These are phyloP conservation scores for Yasuhikotakia modesta DNA, from an alignment of 2,797 vertebrate genomes.

Conservation along the genomic window DNA sequence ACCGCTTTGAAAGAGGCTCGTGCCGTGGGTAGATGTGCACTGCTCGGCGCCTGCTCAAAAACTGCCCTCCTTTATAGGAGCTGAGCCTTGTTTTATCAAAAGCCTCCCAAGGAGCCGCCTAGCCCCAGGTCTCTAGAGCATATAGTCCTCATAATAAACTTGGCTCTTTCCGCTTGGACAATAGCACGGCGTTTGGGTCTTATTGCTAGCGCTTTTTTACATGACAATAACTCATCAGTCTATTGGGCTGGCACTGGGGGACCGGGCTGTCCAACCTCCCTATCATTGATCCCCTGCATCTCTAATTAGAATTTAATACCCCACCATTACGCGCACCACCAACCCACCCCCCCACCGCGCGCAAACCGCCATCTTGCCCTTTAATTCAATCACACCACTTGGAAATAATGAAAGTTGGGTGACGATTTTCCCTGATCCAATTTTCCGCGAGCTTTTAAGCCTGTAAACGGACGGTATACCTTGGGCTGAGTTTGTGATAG, in stretches of 20 bases:
- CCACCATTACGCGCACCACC: slow-evolving; percentile 97
- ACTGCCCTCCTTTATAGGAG: slow-evolving; percentile 99
- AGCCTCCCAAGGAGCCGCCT: slow-evolving; percentile 99
- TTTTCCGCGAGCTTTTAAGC: slow-evolving; percentile 98
- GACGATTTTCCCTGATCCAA: slow-evolving; percentile 99
- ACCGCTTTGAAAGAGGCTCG: slow-evolving; percentile 79
- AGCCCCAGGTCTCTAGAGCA: slow-evolving; percentile 99
- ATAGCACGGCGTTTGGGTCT: slow-evolving; percentile 99
- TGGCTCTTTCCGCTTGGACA: slow-evolving; percentile 99
- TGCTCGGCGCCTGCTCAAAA: slow-evolving; percentile 96
- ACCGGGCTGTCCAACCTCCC: slow-evolving; percentile 99
- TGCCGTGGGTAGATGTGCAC: slow-evolving; percentile 90
- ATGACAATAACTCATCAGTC: slow-evolving; percentile 99
- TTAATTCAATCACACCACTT: slow-evolving; percentile 99
- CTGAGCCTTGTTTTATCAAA: slow-evolving; percentile 99
- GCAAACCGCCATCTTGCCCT: slow-evolving; percentile 99
- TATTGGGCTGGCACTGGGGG: slow-evolving; percentile 99
- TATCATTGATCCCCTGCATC: slow-evolving; percentile 99
- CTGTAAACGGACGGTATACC: slow-evolving; percentile 98
- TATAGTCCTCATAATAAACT: slow-evolving; percentile 99
- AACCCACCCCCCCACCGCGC: slow-evolving; percentile 80
- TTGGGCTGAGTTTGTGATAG: slow-evolving; percentile 94
- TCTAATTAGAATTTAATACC: slow-evolving; percentile 99
- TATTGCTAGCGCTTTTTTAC: slow-evolving; percentile 99
- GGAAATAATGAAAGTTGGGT: slow-evolving; percentile 99